phyloP scores from a whole-genome alignment of 2,113 vertebrate genomes.

The Plotosus lineatus region DNA sequence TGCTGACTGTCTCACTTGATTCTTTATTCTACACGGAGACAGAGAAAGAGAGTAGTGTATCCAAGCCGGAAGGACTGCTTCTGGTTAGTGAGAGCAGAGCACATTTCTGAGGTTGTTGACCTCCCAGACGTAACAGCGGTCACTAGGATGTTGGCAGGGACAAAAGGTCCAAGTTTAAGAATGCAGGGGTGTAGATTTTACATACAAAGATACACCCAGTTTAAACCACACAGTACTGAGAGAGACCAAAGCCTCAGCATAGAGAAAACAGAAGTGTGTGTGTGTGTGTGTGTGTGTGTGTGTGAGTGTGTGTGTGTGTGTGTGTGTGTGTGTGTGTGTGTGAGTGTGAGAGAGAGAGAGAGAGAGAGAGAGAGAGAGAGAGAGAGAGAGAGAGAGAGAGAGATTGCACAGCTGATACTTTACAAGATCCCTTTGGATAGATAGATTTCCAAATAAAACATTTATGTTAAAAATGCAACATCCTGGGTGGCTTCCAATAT shows the following conservation, averaged over 20 bases:
- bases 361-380: not conserved
- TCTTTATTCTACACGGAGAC: too few species aligned
- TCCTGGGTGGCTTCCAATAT: conserved; percentile 11
- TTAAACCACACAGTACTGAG: conserved; percentile 58
- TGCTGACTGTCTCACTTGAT: too few species aligned
- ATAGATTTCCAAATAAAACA: conserved; percentile 39
- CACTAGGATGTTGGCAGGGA: conserved; percentile 80
- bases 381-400: conserved; percentile 6
- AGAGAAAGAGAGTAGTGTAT: conserved; percentile 2
- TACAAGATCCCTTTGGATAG: not conserved
- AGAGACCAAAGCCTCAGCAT: conserved; percentile 45
- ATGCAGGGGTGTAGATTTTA: conserved; percentile 68
- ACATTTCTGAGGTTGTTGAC: conserved; percentile 52
- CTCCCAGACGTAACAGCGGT: conserved; percentile 57
- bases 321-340: too few species aligned
- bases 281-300: conserved; percentile 35
- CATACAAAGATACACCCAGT: conserved; percentile 67
- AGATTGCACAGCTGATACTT: conserved; percentile 13
- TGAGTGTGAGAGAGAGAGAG: conserved; percentile 1
- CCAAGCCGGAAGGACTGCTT: conserved; percentile 43
- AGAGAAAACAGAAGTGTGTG: conserved; percentile 9
- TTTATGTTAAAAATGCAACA: conserved; percentile 38
- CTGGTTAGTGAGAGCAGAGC: conserved; percentile 40
- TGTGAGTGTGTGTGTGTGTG: too few species aligned
- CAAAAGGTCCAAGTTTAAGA: conserved; percentile 81